phyloP scores from a whole-genome alignment of 2,888 invertebrate species.

The Phoenoteleia sp. region DNA sequence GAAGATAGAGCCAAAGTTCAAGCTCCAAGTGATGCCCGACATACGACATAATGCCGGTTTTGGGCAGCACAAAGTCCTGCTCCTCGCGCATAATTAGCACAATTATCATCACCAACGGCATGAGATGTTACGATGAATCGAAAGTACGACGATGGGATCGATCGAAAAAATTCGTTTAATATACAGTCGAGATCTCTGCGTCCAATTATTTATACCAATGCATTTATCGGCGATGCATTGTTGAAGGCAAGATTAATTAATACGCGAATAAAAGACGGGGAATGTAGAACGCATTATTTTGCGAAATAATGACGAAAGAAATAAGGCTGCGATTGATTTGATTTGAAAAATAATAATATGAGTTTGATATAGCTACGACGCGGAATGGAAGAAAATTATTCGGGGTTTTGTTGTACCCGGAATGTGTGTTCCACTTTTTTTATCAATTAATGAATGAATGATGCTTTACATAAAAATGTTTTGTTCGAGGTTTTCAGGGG shows the following conservation, averaged over 20 bases:
- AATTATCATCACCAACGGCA: constrained; percentile 39
- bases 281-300: constrained; percentile 36
- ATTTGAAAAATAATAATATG: constrained; percentile 43
- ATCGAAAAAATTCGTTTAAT: constrained; percentile 29
- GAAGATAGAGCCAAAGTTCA: constrained; percentile 22
- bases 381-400: constrained; percentile 36
- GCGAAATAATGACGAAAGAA: constrained; percentile 42
- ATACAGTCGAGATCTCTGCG: constrained; percentile 12
- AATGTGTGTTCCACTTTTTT: not conserved
- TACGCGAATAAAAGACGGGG: constrained; percentile 33
- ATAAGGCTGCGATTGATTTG: constrained; percentile 42
- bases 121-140: constrained; percentile 11
- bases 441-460: not conserved
- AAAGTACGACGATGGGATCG: not conserved
- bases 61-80: constrained; percentile 17
- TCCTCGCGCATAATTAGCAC: constrained; percentile 26
- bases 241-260: constrained; percentile 46
- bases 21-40: not conserved
- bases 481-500: not conserved
- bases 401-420: constrained; percentile 9
- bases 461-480: not conserved
- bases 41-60: constrained; percentile 21
- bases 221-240: constrained; percentile 32
- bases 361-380: constrained; percentile 23
- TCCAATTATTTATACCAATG: constrained; percentile 56